Conservation (phyloP, 2,888 invertebrate genomes). For the Plebejus anna region DNA sequence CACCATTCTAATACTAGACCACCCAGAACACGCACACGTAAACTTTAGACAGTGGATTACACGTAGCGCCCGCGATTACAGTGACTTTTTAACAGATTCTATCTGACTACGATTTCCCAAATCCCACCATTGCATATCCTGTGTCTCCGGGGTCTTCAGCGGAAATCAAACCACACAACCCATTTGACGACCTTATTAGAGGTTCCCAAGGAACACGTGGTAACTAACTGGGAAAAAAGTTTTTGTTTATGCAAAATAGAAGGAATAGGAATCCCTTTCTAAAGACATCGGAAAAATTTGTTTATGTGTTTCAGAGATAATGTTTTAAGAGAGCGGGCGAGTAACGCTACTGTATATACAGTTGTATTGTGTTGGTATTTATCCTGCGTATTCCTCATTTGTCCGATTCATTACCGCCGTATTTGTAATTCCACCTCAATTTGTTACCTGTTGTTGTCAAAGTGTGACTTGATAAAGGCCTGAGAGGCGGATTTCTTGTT, state of each 20-base stretch:
- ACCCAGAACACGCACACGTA: neutral
- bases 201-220: too few species aligned
- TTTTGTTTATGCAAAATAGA: too few species aligned
- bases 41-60: neutral
- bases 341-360: neutral
- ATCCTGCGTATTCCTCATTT: constrained; percentile 18
- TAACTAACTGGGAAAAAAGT: too few species aligned
- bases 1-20: neutral
- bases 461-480: constrained; percentile 7
- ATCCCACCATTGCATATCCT: too few species aligned
- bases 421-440: constrained; percentile 21
- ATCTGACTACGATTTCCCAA: too few species aligned
- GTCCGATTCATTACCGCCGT: constrained; percentile 22
- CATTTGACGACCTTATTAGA: too few species aligned
- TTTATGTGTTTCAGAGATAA: too few species aligned
- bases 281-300: too few species aligned
- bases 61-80: neutral
- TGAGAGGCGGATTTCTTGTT: neutral
- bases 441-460: too few species aligned
- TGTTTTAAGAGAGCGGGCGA: neutral
- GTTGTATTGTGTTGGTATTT: neutral
- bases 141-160: too few species aligned
- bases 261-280: too few species aligned
- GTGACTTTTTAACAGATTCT: neutral
- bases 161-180: too few species aligned